Conservation (phyloP, 2,113 vertebrate genomes). For the Craseonycteris thonglongyai region DNA sequence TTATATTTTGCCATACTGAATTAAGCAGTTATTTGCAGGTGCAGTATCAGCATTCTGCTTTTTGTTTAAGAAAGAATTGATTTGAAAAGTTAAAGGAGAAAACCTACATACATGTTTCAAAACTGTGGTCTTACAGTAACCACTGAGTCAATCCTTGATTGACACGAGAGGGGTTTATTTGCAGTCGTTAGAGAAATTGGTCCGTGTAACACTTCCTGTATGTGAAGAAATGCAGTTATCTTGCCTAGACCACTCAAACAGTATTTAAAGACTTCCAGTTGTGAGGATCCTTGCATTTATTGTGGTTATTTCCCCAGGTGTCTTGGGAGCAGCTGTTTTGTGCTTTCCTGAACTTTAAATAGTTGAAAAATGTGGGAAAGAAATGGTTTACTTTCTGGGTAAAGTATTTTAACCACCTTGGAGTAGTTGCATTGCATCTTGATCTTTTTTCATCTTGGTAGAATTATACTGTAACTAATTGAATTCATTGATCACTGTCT, state of each 20-base stretch:
- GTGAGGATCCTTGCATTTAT: conserved; percentile 55
- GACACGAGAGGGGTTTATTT: conserved; percentile 75
- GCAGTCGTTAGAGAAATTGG: conserved; percentile 75
- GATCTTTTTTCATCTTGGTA: conserved; percentile 76
- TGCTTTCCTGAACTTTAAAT: conserved; percentile 15
- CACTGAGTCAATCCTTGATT: conserved; percentile 73
- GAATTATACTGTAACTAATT: conserved; percentile 82
- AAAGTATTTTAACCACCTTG: conserved; percentile 35
- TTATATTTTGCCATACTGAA: neutral
- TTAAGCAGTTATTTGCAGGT: neutral
- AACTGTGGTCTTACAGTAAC: conserved; percentile 60
- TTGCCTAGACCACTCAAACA: conserved; percentile 69
- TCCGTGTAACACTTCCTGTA: conserved; percentile 74
- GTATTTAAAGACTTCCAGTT: conserved; percentile 70
- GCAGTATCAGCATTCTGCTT: neutral
- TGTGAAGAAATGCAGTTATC: conserved; percentile 75
- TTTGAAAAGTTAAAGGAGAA: conserved; percentile 41
- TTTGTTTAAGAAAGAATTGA: conserved; percentile 4
- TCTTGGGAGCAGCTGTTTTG: conserved; percentile 50
- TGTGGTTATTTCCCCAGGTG: conserved; percentile 58
- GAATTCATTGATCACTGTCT: conserved; percentile 85
- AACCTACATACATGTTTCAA: conserved; percentile 26
- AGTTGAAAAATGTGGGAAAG: conserved; percentile 44
- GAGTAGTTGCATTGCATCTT: conserved; percentile 70
- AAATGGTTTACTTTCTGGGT: conserved; percentile 15